Base-by-base conservation (phyloP, 2,113 vertebrate genomes). In the Ceratotherium simum region DNA sequence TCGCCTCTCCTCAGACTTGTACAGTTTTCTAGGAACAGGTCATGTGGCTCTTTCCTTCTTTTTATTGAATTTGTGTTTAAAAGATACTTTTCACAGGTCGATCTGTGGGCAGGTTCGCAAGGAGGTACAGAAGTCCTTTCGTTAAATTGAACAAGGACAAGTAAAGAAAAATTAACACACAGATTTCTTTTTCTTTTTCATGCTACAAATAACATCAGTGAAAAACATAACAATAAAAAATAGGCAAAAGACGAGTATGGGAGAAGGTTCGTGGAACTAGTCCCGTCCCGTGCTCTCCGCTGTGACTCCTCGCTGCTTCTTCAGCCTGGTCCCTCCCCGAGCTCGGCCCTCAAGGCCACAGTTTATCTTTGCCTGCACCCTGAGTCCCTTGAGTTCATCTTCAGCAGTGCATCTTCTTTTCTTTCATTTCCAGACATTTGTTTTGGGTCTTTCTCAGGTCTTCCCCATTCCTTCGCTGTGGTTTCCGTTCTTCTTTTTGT, bases 301-400 rank as follows among this genome's bases (percentile, higher is more conserved):
- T 54, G n/a, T 21, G 46, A 72, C 31, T 36, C 33, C 5, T 6
- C 23, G 8, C 8, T 36, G n/a, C 46, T 6, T 54, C 18, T 73
- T 42, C 7, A 48, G 48, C 48, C 48, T 42, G 42, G 27, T n/a
- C 58, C 25, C 58, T 20, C 46, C 51, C 27, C 1, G 2, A 12
- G 64, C 56, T 36, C 29, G 21, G 13, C 65, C 31, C 54, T n/a
- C 27, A 10, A 2, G 69, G 48, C 60, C 16, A 0, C 16, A 1
- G 14, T 16, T 51, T 29, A 25, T 82, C 58, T n/a, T 5, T 27
- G 20, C 48, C 65, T 29, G 23, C 23, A 70, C 72, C 78, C 72
- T 0, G 46, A 78, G n/a, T 27, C 46, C 0, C 0, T 36, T 2
- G 5, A 8, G 16, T 23, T 64, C 25, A 13, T 25, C 33, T 4